Evolutionary conservation across 2,113 vertebrate genomes (phyloP), one percentile per base, ranked within the genome.

Genomic region (Trogon surrucura): DNA sequence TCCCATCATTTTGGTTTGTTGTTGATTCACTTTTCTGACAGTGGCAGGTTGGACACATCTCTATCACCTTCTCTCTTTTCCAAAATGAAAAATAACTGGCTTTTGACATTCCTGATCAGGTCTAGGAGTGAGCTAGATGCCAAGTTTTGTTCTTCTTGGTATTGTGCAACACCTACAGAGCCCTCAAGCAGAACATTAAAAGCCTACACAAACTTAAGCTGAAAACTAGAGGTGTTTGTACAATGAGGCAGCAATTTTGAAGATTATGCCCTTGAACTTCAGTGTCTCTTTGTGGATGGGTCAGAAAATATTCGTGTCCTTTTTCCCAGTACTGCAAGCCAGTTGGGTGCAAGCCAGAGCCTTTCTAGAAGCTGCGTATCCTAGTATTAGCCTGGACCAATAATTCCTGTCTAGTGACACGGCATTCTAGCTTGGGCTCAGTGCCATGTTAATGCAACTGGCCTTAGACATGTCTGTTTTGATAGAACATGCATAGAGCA

Each of bases 241-340:
- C 77, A 74, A 27, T 81, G 89, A 95, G 89, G 57, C 93, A 93
- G 86, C 65, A 72, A 60, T 96, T 96, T 89, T 91, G 80, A 92
- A 95, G 83, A 89, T 91, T 86, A 92, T 84, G 65, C 45, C 45
- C 91, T 93, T 87, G 80, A 95, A 91, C 3, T 6, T 71, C 77
- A 91, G 47, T 74, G 51, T 80, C 91, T 79, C 77, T 71, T 64
- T 89, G 73, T 50, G 70, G 32, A 91, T 87, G 48, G 83, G 26
- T 95, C 84, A 95, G 86, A 91, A 81, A 92, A 48, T 75, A 75
- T 93, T 91, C 48, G 5, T 30, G 61, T 91, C 21, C 65, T 69
- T 93, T 83, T 93, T 74, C 77, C 29, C 57, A 87, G 77, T 81
- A 30, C 65, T 85, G 44, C 26, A 91, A 95, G 53, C 89, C 86